Conservation (phyloP, 2,888 invertebrate species). For the Osmoderma eremita region DNA sequence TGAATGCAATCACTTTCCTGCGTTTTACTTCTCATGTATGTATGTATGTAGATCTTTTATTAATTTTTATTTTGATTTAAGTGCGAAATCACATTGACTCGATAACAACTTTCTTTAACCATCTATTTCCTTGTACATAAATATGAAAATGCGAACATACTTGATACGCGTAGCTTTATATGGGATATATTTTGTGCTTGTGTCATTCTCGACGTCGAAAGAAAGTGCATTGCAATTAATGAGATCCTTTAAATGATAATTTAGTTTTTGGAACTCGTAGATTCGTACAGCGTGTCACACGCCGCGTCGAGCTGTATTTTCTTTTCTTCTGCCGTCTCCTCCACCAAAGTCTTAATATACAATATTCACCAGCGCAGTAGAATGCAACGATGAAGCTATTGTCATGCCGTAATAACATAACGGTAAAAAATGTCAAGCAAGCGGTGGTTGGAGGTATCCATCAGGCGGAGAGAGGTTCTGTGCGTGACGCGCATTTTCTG, state of each 20-base stretch:
- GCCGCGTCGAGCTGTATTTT: background rate
- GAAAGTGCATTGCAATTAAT: conserved; percentile 1
- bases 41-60: no score
- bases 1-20: no score
- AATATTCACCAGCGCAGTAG: conserved; percentile 15
- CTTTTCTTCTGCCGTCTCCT: conserved; percentile 29
- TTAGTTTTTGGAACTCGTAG: no score
- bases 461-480: conserved; percentile 44
- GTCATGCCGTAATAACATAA: conserved; percentile 50
- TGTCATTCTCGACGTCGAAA: conserved; percentile 1
- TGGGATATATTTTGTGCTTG: background rate
- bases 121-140: no score
- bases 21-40: no score
- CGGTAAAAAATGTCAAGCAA: conserved; percentile 46
- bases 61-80: background rate
- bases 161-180: no score
- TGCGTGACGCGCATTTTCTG: conserved; percentile 50
- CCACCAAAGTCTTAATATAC: conserved; percentile 26
- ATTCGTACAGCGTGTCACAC: no score
- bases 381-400: conserved; percentile 49
- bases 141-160: no score
- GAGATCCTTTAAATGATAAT: no score
- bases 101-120: no score
- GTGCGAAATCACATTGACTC: background rate
- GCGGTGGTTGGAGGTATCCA: conserved; percentile 50